phyloP scores from a whole-genome alignment of 2,888 invertebrate genomes.

The Rambutsinella grinnellia region DNA sequence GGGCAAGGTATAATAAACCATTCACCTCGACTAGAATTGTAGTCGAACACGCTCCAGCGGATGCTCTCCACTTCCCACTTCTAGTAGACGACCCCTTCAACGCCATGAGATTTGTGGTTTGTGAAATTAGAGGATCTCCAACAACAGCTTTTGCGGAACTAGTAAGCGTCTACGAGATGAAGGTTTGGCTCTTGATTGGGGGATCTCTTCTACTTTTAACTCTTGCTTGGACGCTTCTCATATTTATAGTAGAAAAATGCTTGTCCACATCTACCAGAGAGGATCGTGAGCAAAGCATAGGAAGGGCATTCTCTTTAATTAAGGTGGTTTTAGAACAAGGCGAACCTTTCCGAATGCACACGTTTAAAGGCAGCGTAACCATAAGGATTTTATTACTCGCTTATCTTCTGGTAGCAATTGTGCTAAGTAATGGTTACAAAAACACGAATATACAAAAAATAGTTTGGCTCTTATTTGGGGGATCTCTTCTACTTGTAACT shows the following conservation, averaged over 20 bases:
- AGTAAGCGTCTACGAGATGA: not conserved
- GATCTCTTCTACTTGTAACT: too few species aligned
- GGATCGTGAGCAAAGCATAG: too few species aligned
- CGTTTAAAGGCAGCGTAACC: not conserved
- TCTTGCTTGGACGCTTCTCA: not conserved
- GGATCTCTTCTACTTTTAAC: not conserved
- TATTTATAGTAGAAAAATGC: too few species aligned
- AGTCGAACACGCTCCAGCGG: too few species aligned
- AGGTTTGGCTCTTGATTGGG: not conserved
- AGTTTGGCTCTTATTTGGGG: too few species aligned
- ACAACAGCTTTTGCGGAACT: not conserved
- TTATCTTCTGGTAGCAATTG: not conserved
- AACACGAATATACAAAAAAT: not conserved
- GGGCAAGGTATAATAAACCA: too few species aligned
- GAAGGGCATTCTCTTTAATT: not conserved
- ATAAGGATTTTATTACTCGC: not conserved
- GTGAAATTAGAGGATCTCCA: not conserved
- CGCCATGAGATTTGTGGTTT: not conserved
- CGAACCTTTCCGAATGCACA: not conserved
- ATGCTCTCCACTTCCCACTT: not conserved
- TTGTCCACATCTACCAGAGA: too few species aligned
- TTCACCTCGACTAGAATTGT: too few species aligned
- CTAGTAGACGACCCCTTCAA: not conserved
- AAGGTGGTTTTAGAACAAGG: not conserved
- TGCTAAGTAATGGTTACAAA: not conserved